phyloP scores from a whole-genome alignment of 1,140 invertebrate genomes.

The Brachionus angularis region DNA sequence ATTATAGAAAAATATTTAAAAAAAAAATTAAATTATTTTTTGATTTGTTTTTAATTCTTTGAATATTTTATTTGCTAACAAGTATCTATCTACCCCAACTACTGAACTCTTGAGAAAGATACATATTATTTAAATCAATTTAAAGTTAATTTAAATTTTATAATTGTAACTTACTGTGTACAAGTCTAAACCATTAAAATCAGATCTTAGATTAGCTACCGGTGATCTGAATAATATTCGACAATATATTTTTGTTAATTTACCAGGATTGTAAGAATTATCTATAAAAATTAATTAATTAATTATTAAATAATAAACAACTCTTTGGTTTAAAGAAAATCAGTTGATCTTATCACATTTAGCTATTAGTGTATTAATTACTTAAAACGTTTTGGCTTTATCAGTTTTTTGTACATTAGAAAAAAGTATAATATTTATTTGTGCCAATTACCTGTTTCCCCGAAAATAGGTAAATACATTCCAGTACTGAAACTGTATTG shows the following conservation, averaged over 20 bases:
- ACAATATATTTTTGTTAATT: constrained; percentile 10
- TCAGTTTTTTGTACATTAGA: too few species aligned
- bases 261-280: background rate
- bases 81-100: constrained; percentile 6
- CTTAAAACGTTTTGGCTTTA: too few species aligned
- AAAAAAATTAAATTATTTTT: background rate
- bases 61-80: constrained; percentile 13
- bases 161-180: constrained; percentile 45
- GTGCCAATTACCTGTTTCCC: background rate
- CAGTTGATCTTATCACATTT: too few species aligned
- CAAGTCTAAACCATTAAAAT: constrained; percentile 52
- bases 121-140: constrained; percentile 45
- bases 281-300: background rate
- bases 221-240: constrained; percentile 48
- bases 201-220: constrained; percentile 48
- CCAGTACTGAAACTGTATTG: constrained; percentile 56
- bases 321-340: too few species aligned
- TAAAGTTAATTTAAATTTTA: background rate
- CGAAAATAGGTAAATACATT: constrained; percentile 52
- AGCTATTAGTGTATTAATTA: too few species aligned
- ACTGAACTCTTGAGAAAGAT: constrained; percentile 12
- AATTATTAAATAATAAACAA: background rate
- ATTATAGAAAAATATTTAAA: constrained; percentile 10
- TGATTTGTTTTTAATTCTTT: constrained; percentile 10
- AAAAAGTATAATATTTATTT: too few species aligned